Conservation (phyloP, 2,113 vertebrate species). For the Nothoprocta perdicaria region DNA sequence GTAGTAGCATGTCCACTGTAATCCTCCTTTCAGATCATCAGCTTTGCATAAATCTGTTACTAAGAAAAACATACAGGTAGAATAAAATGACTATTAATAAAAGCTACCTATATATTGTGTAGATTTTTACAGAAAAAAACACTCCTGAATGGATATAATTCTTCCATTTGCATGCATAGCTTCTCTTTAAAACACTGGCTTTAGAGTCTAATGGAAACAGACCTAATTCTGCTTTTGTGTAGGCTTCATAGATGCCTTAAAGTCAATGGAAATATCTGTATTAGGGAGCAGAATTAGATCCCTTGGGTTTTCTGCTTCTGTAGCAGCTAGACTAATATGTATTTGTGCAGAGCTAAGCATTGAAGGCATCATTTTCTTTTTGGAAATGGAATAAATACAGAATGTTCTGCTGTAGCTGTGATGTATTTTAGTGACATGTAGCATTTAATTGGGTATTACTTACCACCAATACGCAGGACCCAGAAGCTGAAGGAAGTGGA, state of each 20-base stretch:
- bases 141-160: not conserved
- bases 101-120: not conserved
- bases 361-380: not conserved
- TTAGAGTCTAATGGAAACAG: not conserved
- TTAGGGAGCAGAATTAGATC: not conserved
- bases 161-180: not conserved
- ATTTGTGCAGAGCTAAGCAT: not conserved
- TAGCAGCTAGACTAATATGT: not conserved
- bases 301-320: not conserved
- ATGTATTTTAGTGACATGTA: not conserved
- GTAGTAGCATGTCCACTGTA: not conserved
- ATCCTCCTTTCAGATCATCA: slow-evolving; percentile 13
- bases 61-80: slow-evolving; percentile 19
- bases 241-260: not conserved
- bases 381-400: not conserved
- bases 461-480: not conserved
- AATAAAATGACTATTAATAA: slow-evolving; percentile 39
- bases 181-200: not conserved
- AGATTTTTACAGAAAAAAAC: slow-evolving; percentile 21
- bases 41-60: slow-evolving; percentile 5
- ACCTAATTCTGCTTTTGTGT: not conserved
- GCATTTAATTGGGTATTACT: not conserved
- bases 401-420: not conserved
- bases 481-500: not conserved
- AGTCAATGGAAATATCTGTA: not conserved